phyloP scores from a whole-genome alignment of 53 echinoderm and acorn worm genomes.

The Holothuria scabra region DNA sequence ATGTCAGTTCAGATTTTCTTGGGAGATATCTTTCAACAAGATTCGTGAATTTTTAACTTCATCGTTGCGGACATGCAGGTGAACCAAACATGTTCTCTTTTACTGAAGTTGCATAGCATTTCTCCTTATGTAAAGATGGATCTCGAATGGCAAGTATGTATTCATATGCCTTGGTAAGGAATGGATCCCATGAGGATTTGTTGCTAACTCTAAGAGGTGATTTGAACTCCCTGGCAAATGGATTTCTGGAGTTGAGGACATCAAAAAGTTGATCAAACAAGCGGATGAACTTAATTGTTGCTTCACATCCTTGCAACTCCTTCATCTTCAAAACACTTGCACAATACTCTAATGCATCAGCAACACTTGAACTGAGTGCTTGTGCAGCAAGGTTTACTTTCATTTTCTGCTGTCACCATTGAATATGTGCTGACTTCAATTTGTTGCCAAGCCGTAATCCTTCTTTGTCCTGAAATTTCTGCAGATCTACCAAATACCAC shows the following conservation, averaged over 20 bases:
- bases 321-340: slow-evolving; percentile 31
- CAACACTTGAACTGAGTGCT: slow-evolving; percentile 63
- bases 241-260: slow-evolving; percentile 58
- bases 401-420: slow-evolving; percentile 71
- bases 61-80: too few species aligned
- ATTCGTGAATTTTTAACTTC: too few species aligned
- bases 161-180: slow-evolving; percentile 28
- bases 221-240: slow-evolving; percentile 53
- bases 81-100: too few species aligned
- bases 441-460: slow-evolving; percentile 65
- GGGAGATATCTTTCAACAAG: too few species aligned
- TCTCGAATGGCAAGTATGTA: slow-evolving; percentile 17
- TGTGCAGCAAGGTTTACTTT: slow-evolving; percentile 68
- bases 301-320: slow-evolving; percentile 51
- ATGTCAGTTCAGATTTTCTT: slow-evolving; percentile 51
- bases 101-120: too few species aligned
- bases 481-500: slow-evolving; percentile 51
- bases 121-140: too few species aligned
- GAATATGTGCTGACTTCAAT: slow-evolving; percentile 51
- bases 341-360: slow-evolving; percentile 68
- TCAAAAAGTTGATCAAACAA: slow-evolving; percentile 62
- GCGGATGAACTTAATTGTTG: slow-evolving; percentile 53
- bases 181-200: slow-evolving; percentile 42
- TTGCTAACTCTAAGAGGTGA: slow-evolving; percentile 45
- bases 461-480: slow-evolving; percentile 67